Evolutionary conservation across 2,888 invertebrate genomes (phyloP).

Genomic region (Tridacna gigas): DNA sequence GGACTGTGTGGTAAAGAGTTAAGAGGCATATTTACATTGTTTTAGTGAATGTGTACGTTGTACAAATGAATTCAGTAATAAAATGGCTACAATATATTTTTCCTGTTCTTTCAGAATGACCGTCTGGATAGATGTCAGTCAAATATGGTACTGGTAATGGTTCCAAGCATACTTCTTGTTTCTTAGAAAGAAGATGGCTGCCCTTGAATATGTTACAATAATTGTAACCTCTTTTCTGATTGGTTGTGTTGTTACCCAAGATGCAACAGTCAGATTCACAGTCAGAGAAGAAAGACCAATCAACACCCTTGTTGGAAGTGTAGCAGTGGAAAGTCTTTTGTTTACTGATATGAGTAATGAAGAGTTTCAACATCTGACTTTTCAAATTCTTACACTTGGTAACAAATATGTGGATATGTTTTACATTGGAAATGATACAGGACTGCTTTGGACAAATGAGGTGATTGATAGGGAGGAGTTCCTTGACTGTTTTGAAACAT

Average conservation of each 20-base stretch:
- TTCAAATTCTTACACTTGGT: slow-evolving; percentile 62
- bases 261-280: slow-evolving; percentile 59
- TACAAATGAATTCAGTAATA: too few relatives aligned
- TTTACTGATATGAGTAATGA: slow-evolving; percentile 53
- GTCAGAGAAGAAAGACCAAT: slow-evolving; percentile 46
- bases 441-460: slow-evolving; percentile 68
- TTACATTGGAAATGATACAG: slow-evolving; percentile 69
- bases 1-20: too few relatives aligned
- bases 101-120: slow-evolving; percentile 5
- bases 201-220: not conserved
- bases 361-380: slow-evolving; percentile 51
- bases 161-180: too few relatives aligned
- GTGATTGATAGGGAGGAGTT: slow-evolving; percentile 75
- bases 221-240: slow-evolving; percentile 3
- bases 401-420: slow-evolving; percentile 67
- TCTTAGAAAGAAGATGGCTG: not conserved
- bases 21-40: too few relatives aligned
- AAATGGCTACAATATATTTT: too few relatives aligned
- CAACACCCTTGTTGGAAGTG: slow-evolving; percentile 62
- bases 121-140: not conserved
- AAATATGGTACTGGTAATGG: not conserved
- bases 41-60: too few relatives aligned
- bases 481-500: slow-evolving; percentile 62
- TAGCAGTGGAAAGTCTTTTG: slow-evolving; percentile 62
- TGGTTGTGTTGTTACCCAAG: slow-evolving; percentile 43